Conservation (phyloP, 2,888 invertebrate species). For the Drosophila kambysellisi region DNA sequence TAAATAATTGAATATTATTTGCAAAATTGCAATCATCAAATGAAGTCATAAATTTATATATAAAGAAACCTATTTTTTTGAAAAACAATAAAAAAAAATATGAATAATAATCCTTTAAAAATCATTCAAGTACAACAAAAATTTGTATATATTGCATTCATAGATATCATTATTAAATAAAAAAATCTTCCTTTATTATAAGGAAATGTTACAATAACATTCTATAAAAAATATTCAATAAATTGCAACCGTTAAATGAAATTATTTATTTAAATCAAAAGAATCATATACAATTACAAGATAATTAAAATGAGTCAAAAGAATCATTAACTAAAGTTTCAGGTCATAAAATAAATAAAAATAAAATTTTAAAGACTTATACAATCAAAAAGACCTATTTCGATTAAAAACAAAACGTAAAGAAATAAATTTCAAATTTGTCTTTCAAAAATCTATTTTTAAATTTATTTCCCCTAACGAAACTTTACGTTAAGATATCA, state of each 20-base stretch:
- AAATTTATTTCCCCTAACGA: neutral
- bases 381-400: neutral
- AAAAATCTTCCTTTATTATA: neutral
- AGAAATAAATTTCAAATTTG: neutral
- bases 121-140: too few relatives aligned
- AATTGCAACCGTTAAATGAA: neutral
- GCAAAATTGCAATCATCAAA: neutral
- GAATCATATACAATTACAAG: neutral
- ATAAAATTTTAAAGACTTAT: neutral
- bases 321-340: neutral
- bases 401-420: neutral
- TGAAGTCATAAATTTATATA: too few relatives aligned
- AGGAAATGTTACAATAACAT: too few relatives aligned
- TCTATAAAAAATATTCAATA: neutral
- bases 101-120: too few relatives aligned
- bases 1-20: neutral
- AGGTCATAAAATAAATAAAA: neutral
- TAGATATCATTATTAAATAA: neutral
- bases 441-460: neutral
- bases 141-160: too few relatives aligned
- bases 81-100: neutral
- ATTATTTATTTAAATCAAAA: neutral
- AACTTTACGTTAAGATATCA: neutral
- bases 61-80: neutral
- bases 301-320: neutral